Conservation (phyloP, 2,888 invertebrate genomes). For the Diplolepis rosae region DNA sequence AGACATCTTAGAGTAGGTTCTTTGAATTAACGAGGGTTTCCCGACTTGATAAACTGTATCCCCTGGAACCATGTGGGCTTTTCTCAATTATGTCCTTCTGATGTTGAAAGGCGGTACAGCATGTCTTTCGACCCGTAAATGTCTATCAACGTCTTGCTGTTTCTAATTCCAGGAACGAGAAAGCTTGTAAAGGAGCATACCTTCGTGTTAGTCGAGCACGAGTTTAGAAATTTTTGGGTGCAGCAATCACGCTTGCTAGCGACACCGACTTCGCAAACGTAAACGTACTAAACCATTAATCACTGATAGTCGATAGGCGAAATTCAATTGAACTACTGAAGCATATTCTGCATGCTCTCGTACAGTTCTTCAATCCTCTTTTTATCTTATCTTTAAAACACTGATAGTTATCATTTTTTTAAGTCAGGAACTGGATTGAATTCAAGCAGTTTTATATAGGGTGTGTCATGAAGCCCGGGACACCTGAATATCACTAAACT, state of each 20-base stretch:
- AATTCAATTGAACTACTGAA: conserved; percentile 9
- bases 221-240: conserved; percentile 14
- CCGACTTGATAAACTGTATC: conserved; percentile 36
- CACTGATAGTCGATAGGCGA: conserved; percentile 19
- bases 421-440: too few relatives aligned
- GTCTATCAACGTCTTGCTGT: neutral
- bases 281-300: conserved; percentile 23
- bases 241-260: neutral
- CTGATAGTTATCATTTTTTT: too few relatives aligned
- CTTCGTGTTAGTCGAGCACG: neutral
- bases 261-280: conserved; percentile 7
- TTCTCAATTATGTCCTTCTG: neutral
- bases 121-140: neutral
- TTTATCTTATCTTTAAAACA: neutral
- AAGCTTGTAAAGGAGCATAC: neutral
- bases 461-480: too few relatives aligned
- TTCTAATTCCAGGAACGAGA: neutral
- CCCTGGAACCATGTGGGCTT: conserved; percentile 9
- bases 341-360: neutral
- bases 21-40: conserved; percentile 32
- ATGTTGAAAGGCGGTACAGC: neutral
- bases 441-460: too few relatives aligned
- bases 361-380: neutral
- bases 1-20: neutral
- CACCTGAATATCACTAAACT: too few relatives aligned